Percentiles rank a stretch among this genome's conserved stretches.
Conservation (phyloP, 1,140 invertebrate species). For the Bombus superbus region DNA sequence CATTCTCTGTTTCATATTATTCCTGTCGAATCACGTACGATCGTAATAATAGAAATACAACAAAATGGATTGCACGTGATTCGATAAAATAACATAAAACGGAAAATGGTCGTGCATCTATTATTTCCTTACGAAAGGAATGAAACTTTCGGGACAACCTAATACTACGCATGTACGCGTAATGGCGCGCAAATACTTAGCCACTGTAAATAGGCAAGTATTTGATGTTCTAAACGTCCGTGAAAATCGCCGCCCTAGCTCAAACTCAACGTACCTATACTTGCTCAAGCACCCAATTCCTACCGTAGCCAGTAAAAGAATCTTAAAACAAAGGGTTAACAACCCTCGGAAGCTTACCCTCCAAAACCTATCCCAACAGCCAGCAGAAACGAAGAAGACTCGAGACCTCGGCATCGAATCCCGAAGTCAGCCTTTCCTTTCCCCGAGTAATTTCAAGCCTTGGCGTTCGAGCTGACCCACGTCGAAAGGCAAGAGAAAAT, state of each 20-base stretch:
- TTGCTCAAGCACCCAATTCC: background rate
- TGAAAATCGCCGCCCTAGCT: background rate
- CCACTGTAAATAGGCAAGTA: no score
- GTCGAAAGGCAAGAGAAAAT: background rate
- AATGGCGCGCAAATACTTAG: no score
- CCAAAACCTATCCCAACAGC: background rate
- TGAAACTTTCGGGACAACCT: no score
- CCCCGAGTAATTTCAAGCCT: background rate
- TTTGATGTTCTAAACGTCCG: no score
- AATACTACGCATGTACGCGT: no score
- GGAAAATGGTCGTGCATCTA: no score
- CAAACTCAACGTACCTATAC: background rate
- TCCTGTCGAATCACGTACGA: no score
- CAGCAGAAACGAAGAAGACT: background rate
- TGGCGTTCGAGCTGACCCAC: conserved; percentile 15
- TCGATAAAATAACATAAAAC: no score
- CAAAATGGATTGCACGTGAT: no score
- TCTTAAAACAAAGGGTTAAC: conserved; percentile 4
- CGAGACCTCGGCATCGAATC: background rate
- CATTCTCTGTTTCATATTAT: no score
- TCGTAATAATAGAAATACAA: no score
- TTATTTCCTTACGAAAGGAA: no score
- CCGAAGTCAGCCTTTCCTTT: background rate
- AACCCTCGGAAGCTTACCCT: background rate
- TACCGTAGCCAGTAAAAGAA: background rate